Base-by-base conservation (phyloP, 2,113 vertebrate species). In the Ammospiza nelsoni region DNA sequence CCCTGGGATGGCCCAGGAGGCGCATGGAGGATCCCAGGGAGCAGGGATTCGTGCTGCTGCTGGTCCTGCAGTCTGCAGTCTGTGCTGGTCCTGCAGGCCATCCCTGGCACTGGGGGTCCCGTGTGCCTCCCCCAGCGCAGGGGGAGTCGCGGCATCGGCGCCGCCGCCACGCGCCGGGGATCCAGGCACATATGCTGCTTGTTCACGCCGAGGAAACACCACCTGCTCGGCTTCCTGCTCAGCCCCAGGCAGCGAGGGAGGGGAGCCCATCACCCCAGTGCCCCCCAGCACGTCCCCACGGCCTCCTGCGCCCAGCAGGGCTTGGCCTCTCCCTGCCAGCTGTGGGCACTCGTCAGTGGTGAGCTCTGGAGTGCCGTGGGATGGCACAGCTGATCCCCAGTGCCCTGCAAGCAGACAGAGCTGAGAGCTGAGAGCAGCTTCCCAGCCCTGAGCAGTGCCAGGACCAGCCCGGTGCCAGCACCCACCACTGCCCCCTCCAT, bases 161-260 rank as follows among this genome's bases (percentile, higher is more conserved):
- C 9, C 3, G 39, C 73, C 3, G 12, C 85, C 9, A 8, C 15
- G 10, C 8, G 43, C 94, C n/a, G 9, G 44, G 57, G 84, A 95
- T 58, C 83, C 9, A 4, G 58, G 91, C 71, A 93, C 97, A 97
- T 96, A 97, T 97, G 95, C 95, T 97, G 95, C 88, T 95, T 96
- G 87, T 97, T 97, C 96, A 92, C 95, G n/a, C 96, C 7, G 2
- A 2, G 1, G 95, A 97, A 97, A 97, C 96, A 97, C 43, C 97
- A 97, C 89, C 94, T 97, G 97, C 96, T 96, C 76, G 3, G 68
- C 90, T 96, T 69, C 92, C 82, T 95, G 95, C 96, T 94, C 91
- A 91, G 90, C 89, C 96, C 84, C 94, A 84, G 92, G 95, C 75
- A 52, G 66, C 44, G 12, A 73, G 7, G 54, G 79, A 92, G 85